Evolutionary conservation across 2,888 invertebrate species (phyloP).

Genomic region (Melieria picta): DNA sequence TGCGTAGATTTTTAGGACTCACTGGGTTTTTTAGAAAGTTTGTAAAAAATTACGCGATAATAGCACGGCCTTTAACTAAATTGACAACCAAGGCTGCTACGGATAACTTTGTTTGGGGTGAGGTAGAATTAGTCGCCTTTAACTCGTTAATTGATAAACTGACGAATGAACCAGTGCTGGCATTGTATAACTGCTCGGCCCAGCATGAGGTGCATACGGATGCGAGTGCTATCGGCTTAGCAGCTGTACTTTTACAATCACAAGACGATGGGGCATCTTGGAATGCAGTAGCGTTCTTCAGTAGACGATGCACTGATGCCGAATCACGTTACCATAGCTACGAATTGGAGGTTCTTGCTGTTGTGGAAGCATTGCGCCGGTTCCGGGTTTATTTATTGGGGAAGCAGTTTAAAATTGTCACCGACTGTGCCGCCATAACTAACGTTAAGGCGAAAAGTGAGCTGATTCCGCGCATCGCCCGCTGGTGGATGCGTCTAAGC

Average conservation of each 20-base stretch:
- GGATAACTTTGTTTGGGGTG: slow-evolving; percentile 13
- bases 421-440: slow-evolving; percentile 38
- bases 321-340: slow-evolving; percentile 49
- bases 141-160: slow-evolving; percentile 11
- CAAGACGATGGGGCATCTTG: slow-evolving; percentile 13
- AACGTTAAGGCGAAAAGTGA: slow-evolving; percentile 31
- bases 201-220: slow-evolving; percentile 30
- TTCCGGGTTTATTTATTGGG: slow-evolving; percentile 57
- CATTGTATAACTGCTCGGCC: slow-evolving; percentile 13
- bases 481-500: slow-evolving; percentile 35
- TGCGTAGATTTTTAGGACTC: slow-evolving; percentile 14
- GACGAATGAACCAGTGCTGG: slow-evolving; percentile 11
- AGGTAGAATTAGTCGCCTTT: slow-evolving; percentile 8
- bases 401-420: slow-evolving; percentile 36
- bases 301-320: slow-evolving; percentile 34
- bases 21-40: slow-evolving; percentile 33
- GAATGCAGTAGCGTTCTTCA: slow-evolving; percentile 38
- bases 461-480: slow-evolving; percentile 32
- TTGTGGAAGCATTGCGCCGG: slow-evolving; percentile 54
- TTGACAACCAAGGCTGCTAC: slow-evolving; percentile 11
- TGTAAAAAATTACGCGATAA: slow-evolving; percentile 28
- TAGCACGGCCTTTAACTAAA: slow-evolving; percentile 40
- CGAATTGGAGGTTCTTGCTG: slow-evolving; percentile 56
- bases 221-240: slow-evolving; percentile 24
- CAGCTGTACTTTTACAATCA: slow-evolving; percentile 30